Base-by-base conservation (phyloP, 2,113 vertebrate genomes). In the zebrafish (Danio rerio) region DNA sequence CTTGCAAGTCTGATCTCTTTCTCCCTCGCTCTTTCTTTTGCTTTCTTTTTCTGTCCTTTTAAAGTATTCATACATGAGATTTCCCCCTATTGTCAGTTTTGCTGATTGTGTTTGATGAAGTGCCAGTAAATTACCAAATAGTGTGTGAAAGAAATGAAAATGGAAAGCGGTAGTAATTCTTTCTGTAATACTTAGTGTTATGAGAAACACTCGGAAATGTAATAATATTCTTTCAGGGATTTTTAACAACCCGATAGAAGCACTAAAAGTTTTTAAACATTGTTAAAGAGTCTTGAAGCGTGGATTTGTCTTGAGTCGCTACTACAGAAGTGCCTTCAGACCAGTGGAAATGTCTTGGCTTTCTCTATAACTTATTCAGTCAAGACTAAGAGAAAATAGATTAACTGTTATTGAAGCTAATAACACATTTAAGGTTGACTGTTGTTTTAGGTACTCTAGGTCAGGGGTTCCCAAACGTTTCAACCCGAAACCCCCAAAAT, bases 1-100 rank as follows among this genome's bases (percentile, higher is more conserved):
- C 69, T 87, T 80, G 83, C 86, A 90, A 82, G 43, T 31, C 5
- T 62, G 43, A n/a, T 77, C 80, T 78, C 68, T 75, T 47, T 71
- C 86, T 68, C 80, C 62, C 31, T 47, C 86, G 72, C 85, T 86
- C 86, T 83, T 71, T 53, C 50, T 80, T 53, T 12, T 18, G 52
- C 84, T 82, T 65, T 62, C 82, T 79, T 66, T 12, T 42, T 87
- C 86, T 77, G 83, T 82, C 82, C 59, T 21, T 71, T 63, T 58
- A 75, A 87, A 88, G 89, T 90, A 89, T 90, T 90, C 88, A 88
- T 88, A 74, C 18, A 84, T 73, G 71, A 42, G 84, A 88, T 89
- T 88, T 83, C 82, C 72, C 88, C 90, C 31, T 31, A 88, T 91
- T 92, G 87, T 92, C 89, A 89, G 88, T 91, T 90, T 84, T 87